Conservation (phyloP, 2,113 vertebrate genomes). For the Sinocyclocheilus anshuiensis region DNA sequence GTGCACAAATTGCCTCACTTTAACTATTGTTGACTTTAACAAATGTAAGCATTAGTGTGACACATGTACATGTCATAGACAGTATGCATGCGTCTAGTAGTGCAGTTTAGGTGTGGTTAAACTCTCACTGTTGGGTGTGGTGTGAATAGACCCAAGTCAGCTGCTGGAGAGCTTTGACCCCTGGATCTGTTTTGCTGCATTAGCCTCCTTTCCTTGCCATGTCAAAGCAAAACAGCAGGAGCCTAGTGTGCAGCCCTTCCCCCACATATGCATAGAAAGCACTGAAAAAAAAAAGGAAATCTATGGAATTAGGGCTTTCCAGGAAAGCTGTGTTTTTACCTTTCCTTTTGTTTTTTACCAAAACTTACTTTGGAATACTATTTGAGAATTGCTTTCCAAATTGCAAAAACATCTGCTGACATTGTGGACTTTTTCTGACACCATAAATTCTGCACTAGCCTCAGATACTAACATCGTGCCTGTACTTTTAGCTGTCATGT, state of each 20-base stretch:
- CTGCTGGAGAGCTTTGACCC: conserved; percentile 18
- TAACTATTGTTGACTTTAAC: neutral
- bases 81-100: neutral
- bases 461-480: neutral
- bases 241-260: conserved; percentile 32
- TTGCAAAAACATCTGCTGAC: neutral
- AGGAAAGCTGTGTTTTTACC: neutral
- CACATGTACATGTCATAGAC: neutral
- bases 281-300: conserved; percentile 22
- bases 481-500: neutral
- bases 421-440: neutral
- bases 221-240: conserved; percentile 35
- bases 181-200: conserved; percentile 37
- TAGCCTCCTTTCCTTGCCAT: conserved; percentile 44
- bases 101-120: neutral
- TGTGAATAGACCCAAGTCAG: conserved; percentile 54
- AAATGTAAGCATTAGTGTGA: neutral
- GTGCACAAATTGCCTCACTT: no score
- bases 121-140: conserved; percentile 66
- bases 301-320: neutral
- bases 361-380: neutral
- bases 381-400: neutral
- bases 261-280: conserved; percentile 28
- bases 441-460: neutral
- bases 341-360: neutral